Evolutionary conservation across 2,888 invertebrate genomes (phyloP), one percentile per base, ranked within the genome.

Genomic region (Leptura quadrifasciata): DNA sequence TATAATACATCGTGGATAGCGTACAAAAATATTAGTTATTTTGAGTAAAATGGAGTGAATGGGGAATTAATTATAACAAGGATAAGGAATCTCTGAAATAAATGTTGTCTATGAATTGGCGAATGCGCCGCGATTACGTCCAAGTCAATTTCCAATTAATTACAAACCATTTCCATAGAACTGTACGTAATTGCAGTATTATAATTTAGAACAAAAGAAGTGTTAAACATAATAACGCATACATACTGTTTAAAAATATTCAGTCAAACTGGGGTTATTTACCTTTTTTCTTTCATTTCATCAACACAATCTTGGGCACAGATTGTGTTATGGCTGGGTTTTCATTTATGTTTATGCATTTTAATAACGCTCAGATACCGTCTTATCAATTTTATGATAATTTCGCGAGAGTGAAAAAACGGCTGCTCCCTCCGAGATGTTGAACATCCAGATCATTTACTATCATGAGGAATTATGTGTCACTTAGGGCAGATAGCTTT

Each of bases 401-500:
- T 68, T 68, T 31, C 55, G 6, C 18, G 24, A 35, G 27, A 4
- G 15, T 15, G 27, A 21, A 54, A 52, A 15, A 24, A 4, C 12
- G 21, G 12, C 6, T 12, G 17, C 21, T n/a, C 31, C 57, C 55
- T 55, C 57, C 55, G 31, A 68, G 68, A 24, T 68, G 52, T 57
- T 55, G 12, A 58, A 35, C 69, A 27, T 39, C 58, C 27, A 24
- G 39, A 69, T 69, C 69, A 58, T 69, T 69, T 69, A 55, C 68
- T 61, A 74, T 68, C 31, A 52, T 47, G 63, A 57, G 69, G 35
- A 74, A 73, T 60, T 74, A 69, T 74, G 69, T 69, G 69, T 67
- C 67, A 60, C 54, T 74, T 69, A 24, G 68, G 31, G 35, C 63
- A 74, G 74, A 74, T 74, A 74, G 74, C 74, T 74, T 74, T 74